Evolutionary conservation across 1,140 invertebrate genomes (phyloP).

Genomic region (Sogatella furcifera): DNA sequence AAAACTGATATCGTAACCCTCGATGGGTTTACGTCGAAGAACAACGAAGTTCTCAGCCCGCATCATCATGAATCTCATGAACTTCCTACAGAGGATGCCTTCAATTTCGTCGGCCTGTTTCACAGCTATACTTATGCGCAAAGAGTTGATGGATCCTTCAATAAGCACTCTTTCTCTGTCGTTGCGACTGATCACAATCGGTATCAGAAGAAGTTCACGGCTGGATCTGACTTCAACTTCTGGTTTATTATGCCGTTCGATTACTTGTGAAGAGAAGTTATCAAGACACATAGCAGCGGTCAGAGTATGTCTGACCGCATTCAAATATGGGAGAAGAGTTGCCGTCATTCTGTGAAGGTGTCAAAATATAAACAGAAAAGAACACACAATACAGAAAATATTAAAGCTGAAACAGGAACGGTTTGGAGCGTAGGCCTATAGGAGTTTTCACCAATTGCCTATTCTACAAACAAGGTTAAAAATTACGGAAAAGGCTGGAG

Average conservation of each 20-base stretch:
- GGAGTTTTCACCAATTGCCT: no score
- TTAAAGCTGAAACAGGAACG: no score
- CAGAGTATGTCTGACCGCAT: constrained; percentile 86
- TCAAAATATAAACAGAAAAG: no score
- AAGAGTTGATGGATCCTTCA: constrained; percentile 81
- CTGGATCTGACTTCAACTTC: constrained; percentile 83
- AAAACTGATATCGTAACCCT: constrained; percentile 97
- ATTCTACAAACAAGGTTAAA: no score
- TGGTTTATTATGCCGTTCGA: constrained; percentile 98
- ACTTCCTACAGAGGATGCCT: constrained; percentile 97
- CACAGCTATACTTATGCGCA: constrained; percentile 85
- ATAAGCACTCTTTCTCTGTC: constrained; percentile 96
- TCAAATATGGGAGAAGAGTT: constrained; percentile 96
- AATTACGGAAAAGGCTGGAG: no score
- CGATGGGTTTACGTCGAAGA: constrained; percentile 88
- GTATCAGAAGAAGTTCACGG: constrained; percentile 89
- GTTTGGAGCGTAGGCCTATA: no score
- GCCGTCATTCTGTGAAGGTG: no score
- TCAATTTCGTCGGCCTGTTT: constrained; percentile 98
- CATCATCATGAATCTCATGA: constrained; percentile 99
- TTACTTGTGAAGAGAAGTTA: constrained; percentile 97
- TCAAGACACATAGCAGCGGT: constrained; percentile 95
- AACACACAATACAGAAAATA: no score
- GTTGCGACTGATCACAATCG: constrained; percentile 92
- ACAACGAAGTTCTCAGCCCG: constrained; percentile 97